phyloP scores from a whole-genome alignment of 2,888 invertebrate species.

The Ditula angustiorana region DNA sequence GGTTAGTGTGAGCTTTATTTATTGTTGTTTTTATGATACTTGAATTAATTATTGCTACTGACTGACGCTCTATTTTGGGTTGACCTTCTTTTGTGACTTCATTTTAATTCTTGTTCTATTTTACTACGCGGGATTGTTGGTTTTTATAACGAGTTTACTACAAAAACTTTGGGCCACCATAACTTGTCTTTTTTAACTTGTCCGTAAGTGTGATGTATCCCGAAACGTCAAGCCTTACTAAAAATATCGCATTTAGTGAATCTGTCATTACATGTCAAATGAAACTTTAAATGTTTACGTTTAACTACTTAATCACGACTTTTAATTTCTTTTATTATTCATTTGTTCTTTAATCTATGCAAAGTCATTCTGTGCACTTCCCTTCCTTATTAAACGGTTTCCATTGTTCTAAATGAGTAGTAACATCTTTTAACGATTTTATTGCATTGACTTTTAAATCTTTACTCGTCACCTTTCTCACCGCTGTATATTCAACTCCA shows the following conservation, averaged over 20 bases:
- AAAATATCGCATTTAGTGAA: too few species aligned
- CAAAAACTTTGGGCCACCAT: too few species aligned
- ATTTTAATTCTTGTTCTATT: too few species aligned
- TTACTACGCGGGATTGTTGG: too few species aligned
- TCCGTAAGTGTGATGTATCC: too few species aligned
- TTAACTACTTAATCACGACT: too few species aligned
- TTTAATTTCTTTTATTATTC: conserved; percentile 1
- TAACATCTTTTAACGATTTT: conserved; percentile 63
- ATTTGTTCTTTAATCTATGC: conserved; percentile 25
- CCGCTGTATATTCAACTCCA: background rate
- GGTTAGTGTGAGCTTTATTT: conserved; percentile 29
- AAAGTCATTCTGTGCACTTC: conserved; percentile 55
- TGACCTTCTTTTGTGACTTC: background rate
- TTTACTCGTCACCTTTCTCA: conserved; percentile 23
- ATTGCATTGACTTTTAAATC: conserved; percentile 44
- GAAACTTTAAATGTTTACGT: too few species aligned
- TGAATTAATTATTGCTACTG: background rate
- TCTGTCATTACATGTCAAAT: too few species aligned
- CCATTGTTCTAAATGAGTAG: conserved; percentile 74
- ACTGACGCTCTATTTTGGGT: background rate
- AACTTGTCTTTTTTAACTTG: too few species aligned
- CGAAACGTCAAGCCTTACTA: too few species aligned
- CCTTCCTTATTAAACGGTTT: conserved; percentile 58
- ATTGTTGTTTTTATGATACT: conserved; percentile 23
- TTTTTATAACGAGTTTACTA: too few species aligned